Evolutionary conservation across 1,140 invertebrate species (phyloP).

Genomic region (Temnothorax curvispinosus): DNA sequence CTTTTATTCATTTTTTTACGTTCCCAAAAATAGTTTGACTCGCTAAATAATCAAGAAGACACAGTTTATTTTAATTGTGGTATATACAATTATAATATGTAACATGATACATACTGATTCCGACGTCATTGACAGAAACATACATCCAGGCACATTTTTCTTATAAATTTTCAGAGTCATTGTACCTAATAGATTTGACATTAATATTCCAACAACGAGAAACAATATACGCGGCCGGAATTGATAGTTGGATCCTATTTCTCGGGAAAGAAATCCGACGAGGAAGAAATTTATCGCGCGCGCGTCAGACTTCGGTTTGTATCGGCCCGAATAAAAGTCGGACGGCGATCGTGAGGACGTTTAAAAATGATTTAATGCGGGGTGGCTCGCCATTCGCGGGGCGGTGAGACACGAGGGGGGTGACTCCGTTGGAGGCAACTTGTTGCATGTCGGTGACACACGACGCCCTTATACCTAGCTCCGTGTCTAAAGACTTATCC

Average conservation of each 20-base stretch:
- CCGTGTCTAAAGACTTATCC: constrained; percentile 71
- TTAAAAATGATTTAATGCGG: constrained; percentile 80
- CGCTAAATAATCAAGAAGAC: background rate
- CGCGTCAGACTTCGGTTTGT: constrained; percentile 68
- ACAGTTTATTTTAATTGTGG: background rate
- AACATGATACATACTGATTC: background rate
- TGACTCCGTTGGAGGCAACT: constrained; percentile 75
- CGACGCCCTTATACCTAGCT: constrained; percentile 76
- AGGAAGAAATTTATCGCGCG: constrained; percentile 51
- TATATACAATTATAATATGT: background rate
- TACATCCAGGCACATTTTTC: background rate
- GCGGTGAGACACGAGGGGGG: constrained; percentile 60
- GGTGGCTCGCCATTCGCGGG: constrained; percentile 57
- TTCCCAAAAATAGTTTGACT: background rate
- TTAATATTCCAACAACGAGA: constrained; percentile 12
- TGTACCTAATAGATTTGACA: background rate
- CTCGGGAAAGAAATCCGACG: background rate
- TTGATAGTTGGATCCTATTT: constrained; percentile 17
- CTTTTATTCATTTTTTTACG: background rate
- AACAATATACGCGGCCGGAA: background rate
- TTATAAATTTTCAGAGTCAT: constrained; percentile 8
- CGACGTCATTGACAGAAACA: background rate
- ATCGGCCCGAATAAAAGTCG: constrained; percentile 76
- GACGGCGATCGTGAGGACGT: constrained; percentile 75
- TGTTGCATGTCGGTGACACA: constrained; percentile 80